phyloP scores from a whole-genome alignment of 2,113 vertebrate genomes.

The Cololabis saira region DNA sequence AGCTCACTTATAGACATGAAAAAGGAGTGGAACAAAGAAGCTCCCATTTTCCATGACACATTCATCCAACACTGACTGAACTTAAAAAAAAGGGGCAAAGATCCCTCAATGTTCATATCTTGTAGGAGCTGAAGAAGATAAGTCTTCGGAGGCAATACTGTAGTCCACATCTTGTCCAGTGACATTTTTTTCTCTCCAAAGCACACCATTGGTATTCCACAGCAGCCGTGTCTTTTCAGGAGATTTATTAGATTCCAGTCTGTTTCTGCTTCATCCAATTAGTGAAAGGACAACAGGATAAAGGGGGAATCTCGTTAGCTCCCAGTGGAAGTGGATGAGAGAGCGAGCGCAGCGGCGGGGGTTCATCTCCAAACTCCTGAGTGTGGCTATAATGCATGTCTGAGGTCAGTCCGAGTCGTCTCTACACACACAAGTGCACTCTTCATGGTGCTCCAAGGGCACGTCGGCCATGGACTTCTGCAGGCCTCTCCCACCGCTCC shows the following conservation, averaged over 20 bases:
- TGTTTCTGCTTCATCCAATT: conserved; percentile 70
- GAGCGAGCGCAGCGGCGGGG: conserved; percentile 38
- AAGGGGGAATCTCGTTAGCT: conserved; percentile 75
- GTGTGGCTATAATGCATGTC: conserved; percentile 29
- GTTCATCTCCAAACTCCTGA: conserved; percentile 42
- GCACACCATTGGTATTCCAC: conserved; percentile 70
- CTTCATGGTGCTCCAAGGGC: conserved; percentile 94
- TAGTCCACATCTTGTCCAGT: conserved; percentile 62
- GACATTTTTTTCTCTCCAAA: conserved; percentile 41
- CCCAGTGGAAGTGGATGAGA: conserved; percentile 50
- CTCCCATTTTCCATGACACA: conserved; percentile 57
- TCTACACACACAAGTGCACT: conserved; percentile 93
- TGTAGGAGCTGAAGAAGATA: conserved; percentile 34
- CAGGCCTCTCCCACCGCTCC: conserved; percentile 85
- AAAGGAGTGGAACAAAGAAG: conserved; percentile 57
- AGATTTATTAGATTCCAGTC: conserved; percentile 76
- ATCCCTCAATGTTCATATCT: conserved; percentile 44
- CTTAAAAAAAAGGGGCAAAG: conserved; percentile 40
- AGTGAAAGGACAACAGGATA: conserved; percentile 79
- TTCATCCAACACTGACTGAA: conserved; percentile 50
- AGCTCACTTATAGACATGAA: conserved; percentile 49
- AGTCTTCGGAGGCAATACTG: conserved; percentile 53
- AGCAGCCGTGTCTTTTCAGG: conserved; percentile 76
- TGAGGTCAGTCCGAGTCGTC: conserved; percentile 86
- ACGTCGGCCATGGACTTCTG: conserved; percentile 95